Evolutionary conservation across 2,888 invertebrate species (phyloP).

Genomic region (Conus canariensis): DNA sequence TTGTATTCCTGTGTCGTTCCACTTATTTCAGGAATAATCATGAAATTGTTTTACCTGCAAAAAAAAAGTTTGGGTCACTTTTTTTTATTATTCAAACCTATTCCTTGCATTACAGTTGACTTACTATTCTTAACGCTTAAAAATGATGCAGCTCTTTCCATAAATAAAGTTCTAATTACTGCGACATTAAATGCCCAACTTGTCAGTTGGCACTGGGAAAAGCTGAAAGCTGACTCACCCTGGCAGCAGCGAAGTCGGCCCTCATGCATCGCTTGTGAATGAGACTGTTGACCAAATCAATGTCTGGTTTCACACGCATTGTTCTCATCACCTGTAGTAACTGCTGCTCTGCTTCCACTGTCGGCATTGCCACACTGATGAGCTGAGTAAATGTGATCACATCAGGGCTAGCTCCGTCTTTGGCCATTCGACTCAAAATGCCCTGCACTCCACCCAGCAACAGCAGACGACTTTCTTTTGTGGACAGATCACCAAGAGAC

Average conservation of each 20-base stretch:
- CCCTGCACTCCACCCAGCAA: slow-evolving; percentile 89
- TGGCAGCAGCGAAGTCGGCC: slow-evolving; percentile 85
- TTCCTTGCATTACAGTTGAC: too few relatives aligned
- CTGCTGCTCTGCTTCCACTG: slow-evolving; percentile 84
- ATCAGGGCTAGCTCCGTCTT: slow-evolving; percentile 85
- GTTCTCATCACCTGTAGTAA: slow-evolving; percentile 84
- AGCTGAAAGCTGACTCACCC: slow-evolving; percentile 80
- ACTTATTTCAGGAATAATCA: too few relatives aligned
- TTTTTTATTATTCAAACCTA: too few relatives aligned
- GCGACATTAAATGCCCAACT: too few relatives aligned
- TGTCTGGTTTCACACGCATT: slow-evolving; percentile 83
- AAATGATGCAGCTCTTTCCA: too few relatives aligned
- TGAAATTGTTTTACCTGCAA: too few relatives aligned
- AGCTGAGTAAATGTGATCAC: slow-evolving; percentile 89
- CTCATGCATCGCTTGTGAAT: slow-evolving; percentile 89
- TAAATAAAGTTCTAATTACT: too few relatives aligned
- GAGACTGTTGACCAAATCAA: slow-evolving; percentile 91
- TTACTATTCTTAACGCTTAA: too few relatives aligned
- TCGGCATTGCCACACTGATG: slow-evolving; percentile 86
- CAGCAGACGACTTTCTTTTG: slow-evolving; percentile 64
- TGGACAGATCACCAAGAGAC: slow-evolving; percentile 49
- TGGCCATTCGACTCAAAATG: slow-evolving; percentile 88
- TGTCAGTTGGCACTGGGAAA: too few relatives aligned
- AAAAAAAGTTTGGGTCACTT: too few relatives aligned
- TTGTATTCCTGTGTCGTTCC: too few relatives aligned